Percentiles rank a stretch among this genome's conserved stretches.
Evolutionary conservation across 2,797 vertebrate species (phyloP).

Genomic region (Danio choprae): DNA sequence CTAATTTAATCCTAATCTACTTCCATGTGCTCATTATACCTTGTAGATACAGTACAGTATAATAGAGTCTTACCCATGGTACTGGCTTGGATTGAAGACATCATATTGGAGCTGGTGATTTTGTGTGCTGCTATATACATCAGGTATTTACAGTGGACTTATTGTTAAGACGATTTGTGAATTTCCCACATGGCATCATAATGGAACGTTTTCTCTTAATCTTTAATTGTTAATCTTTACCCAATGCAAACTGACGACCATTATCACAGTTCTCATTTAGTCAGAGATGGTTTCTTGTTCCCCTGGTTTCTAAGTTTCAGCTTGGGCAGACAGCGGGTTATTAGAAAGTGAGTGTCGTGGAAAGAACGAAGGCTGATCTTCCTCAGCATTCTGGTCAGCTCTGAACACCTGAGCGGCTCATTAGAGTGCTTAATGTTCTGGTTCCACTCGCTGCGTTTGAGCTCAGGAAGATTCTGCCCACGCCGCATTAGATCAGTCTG

Average conservation of each 20-base stretch:
- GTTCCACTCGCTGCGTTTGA: slow-evolving; percentile 55
- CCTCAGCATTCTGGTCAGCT: slow-evolving; percentile 52
- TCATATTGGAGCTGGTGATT: background rate
- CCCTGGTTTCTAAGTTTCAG: background rate
- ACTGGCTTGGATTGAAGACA: background rate
- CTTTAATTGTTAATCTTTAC: background rate
- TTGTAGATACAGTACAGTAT: too few relatives aligned
- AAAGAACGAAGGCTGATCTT: slow-evolving; percentile 33
- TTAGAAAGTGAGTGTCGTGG: slow-evolving; percentile 21
- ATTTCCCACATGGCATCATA: background rate
- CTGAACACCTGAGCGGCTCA: slow-evolving; percentile 61
- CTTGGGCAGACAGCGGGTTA: slow-evolving; percentile 37
- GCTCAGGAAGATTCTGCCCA: slow-evolving; percentile 48
- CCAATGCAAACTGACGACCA: background rate
- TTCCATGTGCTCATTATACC: background rate
- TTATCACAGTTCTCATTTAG: background rate
- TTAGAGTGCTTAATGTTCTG: slow-evolving; percentile 60
- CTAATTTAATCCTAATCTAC: too few relatives aligned
- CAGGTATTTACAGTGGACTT: background rate
- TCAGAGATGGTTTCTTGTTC: background rate
- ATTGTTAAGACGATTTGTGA: background rate
- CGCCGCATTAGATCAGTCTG: slow-evolving; percentile 47
- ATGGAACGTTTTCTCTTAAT: background rate
- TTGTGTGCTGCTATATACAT: background rate
- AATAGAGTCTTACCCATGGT: too few relatives aligned